Evolutionary conservation across 2,797 vertebrate genomes (phyloP).

Genomic region (Vespertilio murinus): DNA sequence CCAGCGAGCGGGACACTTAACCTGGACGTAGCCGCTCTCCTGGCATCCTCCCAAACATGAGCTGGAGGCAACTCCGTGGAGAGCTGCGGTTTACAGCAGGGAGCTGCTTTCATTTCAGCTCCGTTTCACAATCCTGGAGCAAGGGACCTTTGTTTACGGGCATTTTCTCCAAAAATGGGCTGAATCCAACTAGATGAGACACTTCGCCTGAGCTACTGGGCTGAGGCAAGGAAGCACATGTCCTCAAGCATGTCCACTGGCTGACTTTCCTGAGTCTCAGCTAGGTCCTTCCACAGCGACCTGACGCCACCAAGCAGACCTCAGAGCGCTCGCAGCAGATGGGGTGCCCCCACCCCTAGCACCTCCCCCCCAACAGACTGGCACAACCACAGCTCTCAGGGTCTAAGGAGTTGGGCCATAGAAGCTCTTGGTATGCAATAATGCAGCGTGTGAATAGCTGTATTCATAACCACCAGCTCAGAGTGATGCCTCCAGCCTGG

Average conservation of each 20-base stretch:
- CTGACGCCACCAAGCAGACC: not conserved
- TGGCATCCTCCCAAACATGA: conserved; percentile 1
- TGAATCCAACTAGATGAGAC: conserved; percentile 38
- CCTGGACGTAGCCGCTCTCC: not conserved
- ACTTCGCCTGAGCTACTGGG: conserved; percentile 11
- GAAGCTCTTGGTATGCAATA: conserved; percentile 27
- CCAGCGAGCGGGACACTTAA: not conserved
- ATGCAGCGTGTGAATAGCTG: not conserved
- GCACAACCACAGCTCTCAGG: conserved; percentile 50
- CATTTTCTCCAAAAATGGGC: conserved; percentile 58
- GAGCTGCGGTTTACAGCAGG: not conserved
- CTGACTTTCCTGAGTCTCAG: not conserved
- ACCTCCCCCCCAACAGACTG: not conserved
- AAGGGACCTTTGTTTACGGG: conserved; percentile 45
- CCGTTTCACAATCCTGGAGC: conserved; percentile 45
- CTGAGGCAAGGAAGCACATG: not conserved
- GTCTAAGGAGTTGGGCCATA: not conserved
- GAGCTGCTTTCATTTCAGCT: conserved; percentile 49
- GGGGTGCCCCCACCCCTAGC: not conserved
- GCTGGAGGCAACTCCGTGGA: not conserved
- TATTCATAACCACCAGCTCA: not conserved
- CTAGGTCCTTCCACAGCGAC: not conserved
- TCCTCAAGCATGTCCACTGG: not conserved
- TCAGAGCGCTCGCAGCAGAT: not conserved
- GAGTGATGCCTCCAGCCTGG: not conserved